Base-by-base conservation (phyloP, 2,797 vertebrate species). In the Coreius guichenoti region DNA sequence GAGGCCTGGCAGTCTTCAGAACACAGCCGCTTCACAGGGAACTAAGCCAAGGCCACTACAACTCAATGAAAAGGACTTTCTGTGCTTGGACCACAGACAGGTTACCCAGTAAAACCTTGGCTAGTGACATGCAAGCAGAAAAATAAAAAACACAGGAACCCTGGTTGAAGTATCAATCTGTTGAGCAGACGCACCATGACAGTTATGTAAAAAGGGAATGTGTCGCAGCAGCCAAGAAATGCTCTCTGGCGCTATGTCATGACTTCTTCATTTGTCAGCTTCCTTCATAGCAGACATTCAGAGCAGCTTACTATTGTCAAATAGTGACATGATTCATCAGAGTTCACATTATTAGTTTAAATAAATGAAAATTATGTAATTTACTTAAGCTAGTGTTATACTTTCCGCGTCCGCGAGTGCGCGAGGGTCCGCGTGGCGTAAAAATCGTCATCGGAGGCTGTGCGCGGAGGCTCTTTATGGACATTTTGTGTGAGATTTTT, bases 11-110 rank as follows among this genome's bases (percentile, higher is more conserved):
- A 49, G 74, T 82, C 79, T 82, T 70, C 80, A 78, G 74, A 85
- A 85, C 79, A 75, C 74, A 82, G 74, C 7, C 80, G 8, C 68
- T 70, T 85, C 36, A 74, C 69, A 79, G 39, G 75, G 68, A 88
- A 51, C 54, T 65, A n/a, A 72, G 65, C 72, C 72, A 80, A 63
- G 69, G 58, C 36, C 47, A 73, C 21, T 68, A 73, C 86, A 80
- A 54, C 39, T 81, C 90, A 89, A 89, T 83, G 58, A 76, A 89
- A 88, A 76, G 33, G 49, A 45, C 39, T 81, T 74, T 67, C 39
- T 36, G 63, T 45, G 33, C 61, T 17, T 31, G 49, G 63, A 74
- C 36, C 49, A 80, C 70, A 69, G 61, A 58, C 23, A 68, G 69
- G 78, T 81, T 68, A 76, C 43, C 63, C 69, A 70, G 65, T 69